phyloP scores from a whole-genome alignment of 2,113 vertebrate genomes.

The Gopherus flavomarginatus region DNA sequence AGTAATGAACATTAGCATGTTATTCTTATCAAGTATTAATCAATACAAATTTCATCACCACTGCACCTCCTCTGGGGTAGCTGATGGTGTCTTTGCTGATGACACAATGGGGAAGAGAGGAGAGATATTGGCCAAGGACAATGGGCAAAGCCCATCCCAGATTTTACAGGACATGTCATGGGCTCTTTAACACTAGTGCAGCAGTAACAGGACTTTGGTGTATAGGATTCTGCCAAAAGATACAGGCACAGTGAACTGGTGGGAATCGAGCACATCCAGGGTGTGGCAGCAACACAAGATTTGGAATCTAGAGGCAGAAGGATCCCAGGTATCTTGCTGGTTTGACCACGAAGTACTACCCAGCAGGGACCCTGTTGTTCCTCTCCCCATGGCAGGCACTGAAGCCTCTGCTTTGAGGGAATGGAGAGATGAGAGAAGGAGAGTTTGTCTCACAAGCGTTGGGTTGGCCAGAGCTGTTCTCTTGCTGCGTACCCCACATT shows the following conservation, averaged over 20 bases:
- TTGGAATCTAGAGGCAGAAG: too few species aligned
- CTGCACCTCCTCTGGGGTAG: too few species aligned
- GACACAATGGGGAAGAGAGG: too few species aligned
- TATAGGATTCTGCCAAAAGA: too few species aligned
- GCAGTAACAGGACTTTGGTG: too few species aligned
- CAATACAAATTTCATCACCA: background rate
- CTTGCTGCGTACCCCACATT: background rate
- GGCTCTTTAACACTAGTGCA: too few species aligned
- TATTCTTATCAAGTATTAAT: background rate
- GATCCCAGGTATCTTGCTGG: too few species aligned
- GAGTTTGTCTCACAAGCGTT: background rate
- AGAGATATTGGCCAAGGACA: too few species aligned
- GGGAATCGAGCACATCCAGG: too few species aligned
- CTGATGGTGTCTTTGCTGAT: background rate
- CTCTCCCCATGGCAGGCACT: background rate
- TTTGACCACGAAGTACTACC: background rate
- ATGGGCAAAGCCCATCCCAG: too few species aligned
- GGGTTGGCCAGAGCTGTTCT: background rate
- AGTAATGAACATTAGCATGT: background rate
- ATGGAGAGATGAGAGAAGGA: background rate
- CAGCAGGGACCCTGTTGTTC: background rate
- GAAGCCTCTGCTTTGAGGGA: background rate
- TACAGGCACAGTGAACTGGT: accelerated
- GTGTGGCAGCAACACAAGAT: too few species aligned
- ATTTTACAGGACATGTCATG: too few species aligned